These are phyloP conservation scores for Delichon dasypus DNA, from an alignment of 2,797 vertebrate species.

Conservation along the genomic window DNA sequence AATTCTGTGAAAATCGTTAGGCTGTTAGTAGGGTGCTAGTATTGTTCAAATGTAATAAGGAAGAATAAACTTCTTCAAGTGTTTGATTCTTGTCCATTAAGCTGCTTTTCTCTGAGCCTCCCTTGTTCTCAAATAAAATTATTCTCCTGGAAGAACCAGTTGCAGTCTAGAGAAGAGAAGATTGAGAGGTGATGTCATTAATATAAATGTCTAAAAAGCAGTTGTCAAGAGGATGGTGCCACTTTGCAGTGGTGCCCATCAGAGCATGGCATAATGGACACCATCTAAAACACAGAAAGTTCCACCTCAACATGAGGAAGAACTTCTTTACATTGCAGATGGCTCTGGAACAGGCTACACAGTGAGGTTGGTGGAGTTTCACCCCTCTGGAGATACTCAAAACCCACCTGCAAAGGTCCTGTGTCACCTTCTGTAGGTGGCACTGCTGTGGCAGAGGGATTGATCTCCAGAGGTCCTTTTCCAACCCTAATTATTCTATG, in stretches of 20 bases:
- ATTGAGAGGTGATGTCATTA: not conserved
- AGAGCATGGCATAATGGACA: not conserved
- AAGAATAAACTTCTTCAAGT: not conserved
- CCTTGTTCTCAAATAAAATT: not conserved
- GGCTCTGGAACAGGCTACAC: not conserved
- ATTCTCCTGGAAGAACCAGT: not conserved
- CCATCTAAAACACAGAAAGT: not conserved
- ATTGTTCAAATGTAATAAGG: not conserved
- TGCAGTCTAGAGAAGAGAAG: not conserved
- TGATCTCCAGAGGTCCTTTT: not conserved
- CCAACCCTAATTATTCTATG: not conserved
- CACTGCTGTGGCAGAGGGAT: rapidly evolving
- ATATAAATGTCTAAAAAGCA: not conserved
- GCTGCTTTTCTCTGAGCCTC: not conserved
- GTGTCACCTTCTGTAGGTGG: not conserved
- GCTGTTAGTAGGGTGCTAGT: not conserved
- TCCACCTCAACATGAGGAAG: not conserved
- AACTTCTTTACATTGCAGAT: too few species aligned
- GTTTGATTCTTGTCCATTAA: not conserved
- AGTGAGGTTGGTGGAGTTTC: not conserved
- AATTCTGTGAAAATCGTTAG: not conserved
- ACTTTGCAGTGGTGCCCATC: not conserved
- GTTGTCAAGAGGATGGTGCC: not conserved
- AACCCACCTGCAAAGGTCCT: not conserved
- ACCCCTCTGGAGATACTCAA: not conserved